Evolutionary conservation across 1,140 invertebrate genomes (phyloP).

Genomic region (Orchesella cincta): DNA sequence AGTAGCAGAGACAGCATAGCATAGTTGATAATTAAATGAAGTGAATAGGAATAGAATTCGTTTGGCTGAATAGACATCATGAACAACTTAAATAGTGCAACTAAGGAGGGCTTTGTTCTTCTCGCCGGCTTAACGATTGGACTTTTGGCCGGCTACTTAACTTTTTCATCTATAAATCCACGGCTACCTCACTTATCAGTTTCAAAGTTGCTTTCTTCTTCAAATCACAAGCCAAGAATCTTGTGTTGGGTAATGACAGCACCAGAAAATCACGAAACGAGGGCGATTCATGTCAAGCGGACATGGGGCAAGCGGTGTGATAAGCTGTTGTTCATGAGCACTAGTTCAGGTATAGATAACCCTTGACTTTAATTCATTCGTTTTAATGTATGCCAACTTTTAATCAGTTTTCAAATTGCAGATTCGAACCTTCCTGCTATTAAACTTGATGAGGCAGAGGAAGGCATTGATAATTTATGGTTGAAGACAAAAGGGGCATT

Average conservation of each 20-base stretch:
- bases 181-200: no score
- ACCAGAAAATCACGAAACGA: conserved; percentile 44
- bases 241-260: conserved; percentile 51
- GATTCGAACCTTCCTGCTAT: conserved; percentile 68
- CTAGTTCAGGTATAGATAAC: conserved; percentile 39
- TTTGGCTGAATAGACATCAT: no score
- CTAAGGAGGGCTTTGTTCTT: no score
- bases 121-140: no score
- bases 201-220: no score
- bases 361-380: conserved; percentile 67
- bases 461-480: conserved; percentile 87
- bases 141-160: no score
- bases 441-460: conserved; percentile 70
- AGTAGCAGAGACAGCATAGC: no score
- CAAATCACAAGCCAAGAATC: conserved; percentile 21
- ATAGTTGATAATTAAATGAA: no score
- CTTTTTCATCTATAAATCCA: no score
- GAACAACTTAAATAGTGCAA: no score
- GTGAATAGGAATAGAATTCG: no score
- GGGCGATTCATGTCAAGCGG: conserved; percentile 40
- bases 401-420: conserved; percentile 52
- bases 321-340: conserved; percentile 57
- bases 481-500: conserved; percentile 93
- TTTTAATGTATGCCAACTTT: no score
- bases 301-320: conserved; percentile 58